These are phyloP conservation scores for Hemiprocne comata DNA, from an alignment of 2,113 vertebrate genomes.

Conservation along the genomic window DNA sequence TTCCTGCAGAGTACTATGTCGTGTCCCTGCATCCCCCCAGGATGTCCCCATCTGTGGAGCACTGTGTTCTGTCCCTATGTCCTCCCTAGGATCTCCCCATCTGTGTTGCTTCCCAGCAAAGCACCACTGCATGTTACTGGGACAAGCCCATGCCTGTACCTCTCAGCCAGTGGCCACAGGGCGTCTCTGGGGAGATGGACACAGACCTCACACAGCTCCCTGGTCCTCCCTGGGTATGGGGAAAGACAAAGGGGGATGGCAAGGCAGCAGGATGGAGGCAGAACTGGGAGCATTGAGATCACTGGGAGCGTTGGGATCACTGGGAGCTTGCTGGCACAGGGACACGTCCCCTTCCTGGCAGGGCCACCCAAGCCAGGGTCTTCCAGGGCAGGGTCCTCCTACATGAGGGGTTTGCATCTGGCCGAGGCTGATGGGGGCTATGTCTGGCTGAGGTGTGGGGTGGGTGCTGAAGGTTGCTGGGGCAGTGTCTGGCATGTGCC, in stretches of 20 bases:
- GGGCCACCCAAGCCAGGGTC: accelerated
- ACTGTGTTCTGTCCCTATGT: not conserved
- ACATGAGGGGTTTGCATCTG: accelerated
- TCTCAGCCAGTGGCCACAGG: not conserved
- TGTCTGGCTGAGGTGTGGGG: accelerated
- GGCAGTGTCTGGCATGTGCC: accelerated
- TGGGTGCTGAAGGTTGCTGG: not conserved
- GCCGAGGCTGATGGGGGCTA: not conserved
- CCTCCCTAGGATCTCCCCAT: not conserved
- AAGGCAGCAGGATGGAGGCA: not conserved
- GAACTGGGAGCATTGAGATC: not conserved
- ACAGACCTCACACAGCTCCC: not conserved
- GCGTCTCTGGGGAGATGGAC: not conserved
- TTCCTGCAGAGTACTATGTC: not conserved
- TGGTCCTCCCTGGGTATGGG: accelerated
- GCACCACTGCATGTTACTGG: accelerated
- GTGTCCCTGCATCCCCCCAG: not conserved
- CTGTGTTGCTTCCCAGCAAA: not conserved
- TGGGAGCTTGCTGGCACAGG: accelerated
- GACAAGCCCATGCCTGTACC: accelerated
- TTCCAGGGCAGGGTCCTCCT: accelerated
- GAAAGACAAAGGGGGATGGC: accelerated
- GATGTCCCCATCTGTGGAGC: not conserved
- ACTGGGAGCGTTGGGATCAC: not conserved
- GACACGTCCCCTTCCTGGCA: accelerated